Evolutionary conservation across 2,113 vertebrate species (phyloP), one percentile per base, ranked within the genome.

Genomic region (Pedetes capensis): DNA sequence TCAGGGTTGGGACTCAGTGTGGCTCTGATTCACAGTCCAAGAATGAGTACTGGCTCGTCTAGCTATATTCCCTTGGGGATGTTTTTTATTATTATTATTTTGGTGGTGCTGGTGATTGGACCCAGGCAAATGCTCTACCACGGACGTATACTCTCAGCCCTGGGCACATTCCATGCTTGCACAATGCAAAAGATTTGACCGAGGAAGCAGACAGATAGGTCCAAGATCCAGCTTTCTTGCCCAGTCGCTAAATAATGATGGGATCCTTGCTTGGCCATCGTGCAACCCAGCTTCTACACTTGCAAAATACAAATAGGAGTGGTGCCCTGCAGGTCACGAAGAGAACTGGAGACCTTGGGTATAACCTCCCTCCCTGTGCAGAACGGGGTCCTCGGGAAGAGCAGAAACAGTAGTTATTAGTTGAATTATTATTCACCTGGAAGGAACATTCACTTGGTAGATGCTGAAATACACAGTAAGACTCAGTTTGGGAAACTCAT

Each of bases 251-350:
- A 32, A 23, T 11, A 6, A 27, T 2, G 27, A 27, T 12, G 49
- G 23, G 11, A 2, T 6, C 39, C 32, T 13, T 63, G 78, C 63
- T 25, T 6, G 32, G 16, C 20, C 17, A 0, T 75, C 16, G 25
- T 44, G 16, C 10, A 27, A 22, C 13, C 34, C 44, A 16, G 44
- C 25, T 44, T 42, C 69, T 10, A 4, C 11, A 1, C 53, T n/a
- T 42, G 53, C 49, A 63, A 27, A 53, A 11, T 0, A 47, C 64
- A 64, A 57, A 42, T 2, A n/a, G 53, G 44, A 72, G 37, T 32
- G 18, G 1, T 55, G 64, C 29, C 29, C 37, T 5, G 6, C 4
- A 42, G 68, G 25, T 5, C 22, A 1, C 0, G 0, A 20, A 8
- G 75, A 49, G 49, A 42, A 34, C 27, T 34, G 8, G n/a, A 93